Evolutionary conservation across 2,797 vertebrate species (phyloP).

Genomic region (Sphaeramia orbicularis): DNA sequence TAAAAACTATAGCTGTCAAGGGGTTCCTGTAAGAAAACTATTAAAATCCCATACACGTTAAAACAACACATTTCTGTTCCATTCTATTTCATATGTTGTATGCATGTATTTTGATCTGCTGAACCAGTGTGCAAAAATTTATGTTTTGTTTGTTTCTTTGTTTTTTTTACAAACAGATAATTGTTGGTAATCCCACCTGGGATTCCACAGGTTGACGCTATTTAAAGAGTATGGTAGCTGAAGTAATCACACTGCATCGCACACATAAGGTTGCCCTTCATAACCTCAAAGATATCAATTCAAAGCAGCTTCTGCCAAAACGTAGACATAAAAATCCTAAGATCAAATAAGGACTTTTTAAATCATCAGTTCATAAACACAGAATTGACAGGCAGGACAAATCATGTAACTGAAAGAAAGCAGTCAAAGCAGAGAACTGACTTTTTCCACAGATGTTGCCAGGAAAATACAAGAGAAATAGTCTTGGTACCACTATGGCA

Average conservation of each 20-base stretch:
- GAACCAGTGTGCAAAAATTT: constrained; percentile 25
- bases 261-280: constrained; percentile 3
- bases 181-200: too few species aligned
- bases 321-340: constrained; percentile 10
- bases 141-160: too few species aligned
- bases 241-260: constrained; percentile 25
- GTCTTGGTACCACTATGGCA: constrained; percentile 57
- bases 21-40: constrained; percentile 29
- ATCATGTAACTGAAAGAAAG: constrained; percentile 26
- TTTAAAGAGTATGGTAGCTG: constrained; percentile 26
- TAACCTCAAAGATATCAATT: constrained; percentile 3
- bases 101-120: neutral
- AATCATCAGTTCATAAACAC: constrained; percentile 30
- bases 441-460: constrained; percentile 67
- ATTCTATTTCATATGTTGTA: too few species aligned
- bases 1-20: constrained; percentile 31
- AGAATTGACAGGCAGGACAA: constrained; percentile 32
- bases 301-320: constrained; percentile 12
- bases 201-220: constrained; percentile 45
- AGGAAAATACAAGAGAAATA: constrained; percentile 73
- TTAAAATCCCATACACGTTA: constrained; percentile 31
- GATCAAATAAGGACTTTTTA: constrained; percentile 1
- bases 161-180: too few species aligned
- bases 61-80: neutral
- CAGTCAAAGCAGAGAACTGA: constrained; percentile 21